Evolutionary conservation across 2,113 vertebrate species (phyloP).

Genomic region (Glaucidium brasilianum): DNA sequence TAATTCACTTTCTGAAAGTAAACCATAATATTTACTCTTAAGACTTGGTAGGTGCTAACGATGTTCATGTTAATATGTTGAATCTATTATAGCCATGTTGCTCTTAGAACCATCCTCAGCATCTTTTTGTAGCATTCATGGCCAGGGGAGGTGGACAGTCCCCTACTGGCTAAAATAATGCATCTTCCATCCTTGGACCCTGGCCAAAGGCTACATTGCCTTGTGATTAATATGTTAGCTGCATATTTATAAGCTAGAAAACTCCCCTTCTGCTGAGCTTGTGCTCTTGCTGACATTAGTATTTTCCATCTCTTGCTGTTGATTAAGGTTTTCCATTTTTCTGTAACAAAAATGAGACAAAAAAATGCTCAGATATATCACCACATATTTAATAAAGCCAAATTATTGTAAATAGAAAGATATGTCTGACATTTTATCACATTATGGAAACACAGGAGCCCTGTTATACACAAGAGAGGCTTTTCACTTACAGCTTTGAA

Average conservation of each 20-base stretch:
- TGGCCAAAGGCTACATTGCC: neutral
- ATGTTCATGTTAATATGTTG: neutral
- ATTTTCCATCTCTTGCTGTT: neutral
- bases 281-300: neutral
- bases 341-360: neutral
- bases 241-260: constrained; percentile 14
- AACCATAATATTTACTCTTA: neutral
- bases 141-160: neutral
- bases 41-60: neutral
- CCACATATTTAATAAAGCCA: neutral
- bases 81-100: neutral
- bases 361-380: neutral
- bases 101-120: neutral
- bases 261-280: neutral
- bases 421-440: neutral
- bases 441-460: neutral
- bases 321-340: neutral
- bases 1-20: neutral
- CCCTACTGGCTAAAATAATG: neutral
- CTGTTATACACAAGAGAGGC: neutral
- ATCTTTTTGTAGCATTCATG: neutral
- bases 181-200: neutral
- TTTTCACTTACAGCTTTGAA: neutral
- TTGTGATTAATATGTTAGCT: constrained; percentile 15
- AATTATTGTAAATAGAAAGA: neutral